A percentile compares a stretch with the other conserved stretches of the same genome.
Evolutionary conservation across 2,113 vertebrate species (phyloP).

Genomic region (Phrynosoma platyrhinos): DNA sequence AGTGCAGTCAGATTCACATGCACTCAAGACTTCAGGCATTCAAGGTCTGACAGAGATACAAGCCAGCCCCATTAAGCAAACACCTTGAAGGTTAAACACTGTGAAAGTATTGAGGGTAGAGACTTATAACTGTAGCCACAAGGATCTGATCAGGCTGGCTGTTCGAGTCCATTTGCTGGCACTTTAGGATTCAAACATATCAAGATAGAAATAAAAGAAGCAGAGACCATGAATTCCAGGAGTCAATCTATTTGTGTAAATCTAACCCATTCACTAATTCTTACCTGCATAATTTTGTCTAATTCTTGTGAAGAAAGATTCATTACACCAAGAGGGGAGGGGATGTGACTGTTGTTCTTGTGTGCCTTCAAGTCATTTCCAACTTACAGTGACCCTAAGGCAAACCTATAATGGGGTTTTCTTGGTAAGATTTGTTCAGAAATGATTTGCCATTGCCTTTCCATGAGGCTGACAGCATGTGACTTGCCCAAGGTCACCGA

Average conservation of each 20-base stretch:
- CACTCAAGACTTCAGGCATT: neutral
- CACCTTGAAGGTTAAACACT: slow-evolving; percentile 17
- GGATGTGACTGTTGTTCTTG: too few species aligned
- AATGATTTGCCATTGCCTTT: too few species aligned
- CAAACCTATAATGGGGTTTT: too few species aligned
- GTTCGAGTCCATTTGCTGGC: neutral
- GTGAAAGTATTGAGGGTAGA: neutral
- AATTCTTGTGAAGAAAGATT: neutral
- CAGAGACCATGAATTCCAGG: too few species aligned
- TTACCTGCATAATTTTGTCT: neutral
- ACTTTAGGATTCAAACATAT: neutral
- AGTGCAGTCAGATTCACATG: slow-evolving; percentile 2
- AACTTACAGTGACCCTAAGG: too few species aligned
- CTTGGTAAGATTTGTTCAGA: too few species aligned
- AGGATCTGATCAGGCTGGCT: neutral
- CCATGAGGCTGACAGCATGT: too few species aligned
- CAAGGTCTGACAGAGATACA: neutral
- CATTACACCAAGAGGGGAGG: neutral
- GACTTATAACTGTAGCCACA: neutral
- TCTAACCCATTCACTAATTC: neutral
- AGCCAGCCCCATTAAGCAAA: slow-evolving; percentile 13
- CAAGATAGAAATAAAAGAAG: too few species aligned
- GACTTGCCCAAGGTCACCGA: too few species aligned
- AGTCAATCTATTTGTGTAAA: neutral
- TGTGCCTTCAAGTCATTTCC: too few species aligned